Evolutionary conservation across 2,888 invertebrate species (phyloP), one percentile per base, ranked within the genome.

Genomic region (Erpobdella octoculata): DNA sequence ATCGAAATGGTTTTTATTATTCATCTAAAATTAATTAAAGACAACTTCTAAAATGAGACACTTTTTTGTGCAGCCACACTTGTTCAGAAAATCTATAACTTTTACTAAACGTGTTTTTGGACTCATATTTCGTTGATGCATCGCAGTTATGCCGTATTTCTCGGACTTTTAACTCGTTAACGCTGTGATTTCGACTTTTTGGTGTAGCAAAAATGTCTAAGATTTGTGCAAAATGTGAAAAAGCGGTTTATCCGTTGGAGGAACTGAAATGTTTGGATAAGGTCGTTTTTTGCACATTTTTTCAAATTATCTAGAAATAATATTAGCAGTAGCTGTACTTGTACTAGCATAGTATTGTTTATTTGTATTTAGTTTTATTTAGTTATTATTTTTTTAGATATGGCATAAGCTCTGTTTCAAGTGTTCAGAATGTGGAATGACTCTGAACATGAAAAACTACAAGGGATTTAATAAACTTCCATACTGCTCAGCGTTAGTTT

Each of bases 341-440:
- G 46, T 15, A 41, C n/a, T 41, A n/a, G n/a, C 12, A 15, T 41
- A 41, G 46, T n/a, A 41, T 12, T 15, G n/a, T 15, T 41, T 15
- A 62, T 62, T 33, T 62, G 9, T 62, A n/a, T 28, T 62, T 31
- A 35, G 33, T 8, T 62, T 33, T n/a, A 62, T 62, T 53, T 21
- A 28, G 28, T 53, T 28, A 28, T 53, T 53, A 28, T 53, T 3
- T 53, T 53, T 79, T 21, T 87, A 96, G 96, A 89, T 90, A 84
- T 97, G 96, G 96, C 97, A 97, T 88, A 97, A 96, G 85, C 90
- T 90, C 79, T 98, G 97, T 85, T 98, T 98, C 89, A 95, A 92
- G 87, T 97, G 97, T 85, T 91, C 93, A 84, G 91, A 90, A 81
- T 98, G 97, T 85, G 91, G 91, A 73, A 97, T 97, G 96, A 90